Evolutionary conservation across 2,797 vertebrate genomes (phyloP).

Genomic region (Gambusia yucatana): DNA sequence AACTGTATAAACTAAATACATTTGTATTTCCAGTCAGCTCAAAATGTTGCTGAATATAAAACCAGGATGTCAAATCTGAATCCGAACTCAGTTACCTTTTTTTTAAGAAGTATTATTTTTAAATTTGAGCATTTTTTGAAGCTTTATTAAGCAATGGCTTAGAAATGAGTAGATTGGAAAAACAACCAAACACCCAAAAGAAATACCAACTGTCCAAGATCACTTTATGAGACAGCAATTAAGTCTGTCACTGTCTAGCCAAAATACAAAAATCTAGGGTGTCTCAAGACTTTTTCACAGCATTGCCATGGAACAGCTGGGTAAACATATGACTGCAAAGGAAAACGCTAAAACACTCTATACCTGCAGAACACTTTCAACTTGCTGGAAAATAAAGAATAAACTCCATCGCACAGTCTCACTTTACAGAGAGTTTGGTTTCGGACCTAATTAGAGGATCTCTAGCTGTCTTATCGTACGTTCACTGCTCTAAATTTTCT

Average conservation of each 20-base stretch:
- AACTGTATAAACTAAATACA: not conserved
- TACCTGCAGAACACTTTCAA: not conserved
- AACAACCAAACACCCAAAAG: not conserved
- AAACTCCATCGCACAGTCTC: not conserved
- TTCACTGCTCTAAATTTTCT: constrained; percentile 27
- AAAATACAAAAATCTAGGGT: not conserved
- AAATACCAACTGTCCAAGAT: not conserved
- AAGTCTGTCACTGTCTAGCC: not conserved
- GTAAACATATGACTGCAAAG: not conserved
- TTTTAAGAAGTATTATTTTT: not conserved
- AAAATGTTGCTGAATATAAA: not conserved
- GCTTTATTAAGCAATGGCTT: not conserved
- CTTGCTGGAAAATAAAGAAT: not conserved
- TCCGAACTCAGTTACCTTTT: not conserved
- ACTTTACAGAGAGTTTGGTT: constrained; percentile 34
- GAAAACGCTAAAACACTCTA: not conserved
- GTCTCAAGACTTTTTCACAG: not conserved
- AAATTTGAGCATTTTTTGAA: not conserved
- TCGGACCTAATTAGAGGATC: constrained; percentile 61
- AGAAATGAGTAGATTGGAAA: not conserved
- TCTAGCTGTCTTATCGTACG: constrained; percentile 54
- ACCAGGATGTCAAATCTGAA: not conserved
- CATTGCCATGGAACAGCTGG: not conserved
- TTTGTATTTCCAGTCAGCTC: not conserved
- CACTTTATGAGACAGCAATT: not conserved